phyloP scores from a whole-genome alignment of 1,140 invertebrate genomes.

The Aphaenogaster rudis region DNA sequence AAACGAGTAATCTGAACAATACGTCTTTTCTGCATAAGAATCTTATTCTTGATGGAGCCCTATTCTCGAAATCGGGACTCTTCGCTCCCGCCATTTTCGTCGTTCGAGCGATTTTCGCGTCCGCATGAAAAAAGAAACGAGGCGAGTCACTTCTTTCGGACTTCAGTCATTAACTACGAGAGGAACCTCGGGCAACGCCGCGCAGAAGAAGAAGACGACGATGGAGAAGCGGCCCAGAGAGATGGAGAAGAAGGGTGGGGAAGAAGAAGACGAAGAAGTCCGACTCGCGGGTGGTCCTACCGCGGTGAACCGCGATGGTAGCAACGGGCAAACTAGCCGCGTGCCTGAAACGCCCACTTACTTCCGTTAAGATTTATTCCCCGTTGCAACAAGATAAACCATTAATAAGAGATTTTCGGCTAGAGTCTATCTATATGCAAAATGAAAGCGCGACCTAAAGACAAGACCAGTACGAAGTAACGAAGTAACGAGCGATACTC shows the following conservation, averaged over 20 bases:
- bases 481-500: neutral
- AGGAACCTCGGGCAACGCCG: slow-evolving; percentile 54
- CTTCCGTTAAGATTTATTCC: slow-evolving; percentile 60
- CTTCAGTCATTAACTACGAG: slow-evolving; percentile 68
- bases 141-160: slow-evolving; percentile 56
- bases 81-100: slow-evolving; percentile 57
- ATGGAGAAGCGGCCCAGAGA: slow-evolving; percentile 19
- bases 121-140: slow-evolving; percentile 73
- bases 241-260: slow-evolving; percentile 25
- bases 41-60: neutral
- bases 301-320: slow-evolving; percentile 58
- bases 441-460: slow-evolving; percentile 30
- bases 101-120: slow-evolving; percentile 54
- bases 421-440: slow-evolving; percentile 59
- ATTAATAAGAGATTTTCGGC: slow-evolving; percentile 58
- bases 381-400: slow-evolving; percentile 56
- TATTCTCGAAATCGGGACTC: neutral
- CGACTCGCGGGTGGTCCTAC: slow-evolving; percentile 73
- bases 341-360: slow-evolving; percentile 62
- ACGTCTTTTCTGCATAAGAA: neutral
- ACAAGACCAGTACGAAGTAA: slow-evolving; percentile 19
- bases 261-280: slow-evolving; percentile 54
- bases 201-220: slow-evolving; percentile 50
- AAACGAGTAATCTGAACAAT: neutral
- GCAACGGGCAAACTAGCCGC: slow-evolving; percentile 64